Base-by-base conservation (phyloP, 64 coral and sea anemone genomes). In the Actinia tenebrosa region DNA sequence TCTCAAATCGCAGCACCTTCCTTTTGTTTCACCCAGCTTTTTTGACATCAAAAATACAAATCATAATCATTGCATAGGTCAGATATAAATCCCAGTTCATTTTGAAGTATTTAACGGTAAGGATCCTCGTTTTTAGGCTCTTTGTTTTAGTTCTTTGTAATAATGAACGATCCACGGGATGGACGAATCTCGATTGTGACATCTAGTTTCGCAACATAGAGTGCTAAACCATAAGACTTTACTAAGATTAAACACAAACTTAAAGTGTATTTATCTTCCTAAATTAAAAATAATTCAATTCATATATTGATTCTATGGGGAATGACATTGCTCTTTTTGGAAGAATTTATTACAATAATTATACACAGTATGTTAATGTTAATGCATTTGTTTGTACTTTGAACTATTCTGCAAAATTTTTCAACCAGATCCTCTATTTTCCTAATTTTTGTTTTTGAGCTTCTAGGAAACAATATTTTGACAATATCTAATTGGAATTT, bases 161-260 rank as follows among this genome's bases (percentile, higher is more conserved):
- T 14, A 75, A 5, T 43, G 37, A 75, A 42, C n/a, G 14, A 75
- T 42, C 25, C 11, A 10, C 22, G n/a, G 69, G 10, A 15, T 75
- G 25, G 69, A 75, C 26, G 25, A 42, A 42, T 75, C 26, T 8
- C 3, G 64, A 69, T 69, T 25, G 64, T 72, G 69, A 42, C 69
- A 75, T 66, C 20, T 58, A 75, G 25, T 75, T 75, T 75, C 69
- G 69, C 69, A 75, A 75, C 69, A 75, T 42, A 7, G 69, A 75
- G 25, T 27, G 37, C 69, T 13, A 30, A 30, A 75, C n/a, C 20
- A 30, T 37, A 37, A 37, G 42, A 75, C 69, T 75, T 75, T 25
- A 30, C 27, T 30, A 30, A 42, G 42, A 42, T 30, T 25, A 2
- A 10, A 8, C n/a, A 9, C 10, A 27, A 75, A 10, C 69, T 42